Evolutionary conservation across 2,113 vertebrate genomes (phyloP).

Genomic region (Castor canadensis): DNA sequence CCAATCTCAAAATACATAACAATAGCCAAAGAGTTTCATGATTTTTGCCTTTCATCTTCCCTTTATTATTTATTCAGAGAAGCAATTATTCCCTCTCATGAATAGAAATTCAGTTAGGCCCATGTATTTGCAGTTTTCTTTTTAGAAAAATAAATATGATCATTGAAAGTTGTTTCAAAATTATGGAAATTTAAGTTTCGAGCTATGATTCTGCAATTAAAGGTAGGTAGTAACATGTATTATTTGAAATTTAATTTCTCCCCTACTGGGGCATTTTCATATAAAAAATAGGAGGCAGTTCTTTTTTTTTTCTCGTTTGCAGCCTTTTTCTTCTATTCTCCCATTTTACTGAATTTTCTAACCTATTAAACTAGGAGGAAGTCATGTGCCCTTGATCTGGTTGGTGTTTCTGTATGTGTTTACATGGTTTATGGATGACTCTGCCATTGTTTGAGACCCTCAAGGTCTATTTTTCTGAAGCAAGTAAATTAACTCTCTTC

Average conservation of each 20-base stretch:
- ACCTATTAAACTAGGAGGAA: not conserved
- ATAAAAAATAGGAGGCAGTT: not conserved
- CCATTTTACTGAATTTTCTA: not conserved
- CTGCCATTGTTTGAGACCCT: fast-evolving
- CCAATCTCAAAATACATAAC: not conserved
- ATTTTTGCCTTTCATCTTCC: not conserved
- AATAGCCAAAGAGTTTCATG: too few relatives aligned
- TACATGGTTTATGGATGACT: not conserved
- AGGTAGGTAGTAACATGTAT: not conserved
- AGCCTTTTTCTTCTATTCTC: not conserved
- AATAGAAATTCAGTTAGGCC: not conserved
- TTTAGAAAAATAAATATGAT: not conserved
- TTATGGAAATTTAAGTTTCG: not conserved
- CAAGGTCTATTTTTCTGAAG: not conserved
- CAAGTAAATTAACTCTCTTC: not conserved
- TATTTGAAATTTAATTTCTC: too few relatives aligned
- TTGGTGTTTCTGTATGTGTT: not conserved
- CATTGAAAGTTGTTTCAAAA: not conserved
- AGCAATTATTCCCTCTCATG: not conserved
- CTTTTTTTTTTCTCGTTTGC: not conserved
- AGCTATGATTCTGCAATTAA: not conserved
- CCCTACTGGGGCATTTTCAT: not conserved
- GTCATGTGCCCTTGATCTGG: not conserved
- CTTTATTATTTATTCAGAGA: not conserved
- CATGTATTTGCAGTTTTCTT: not conserved